A percentile compares a stretch with the other conserved stretches of the same genome.
Conservation (phyloP, 2,113 vertebrate genomes). For the Camelus dromedarius region DNA sequence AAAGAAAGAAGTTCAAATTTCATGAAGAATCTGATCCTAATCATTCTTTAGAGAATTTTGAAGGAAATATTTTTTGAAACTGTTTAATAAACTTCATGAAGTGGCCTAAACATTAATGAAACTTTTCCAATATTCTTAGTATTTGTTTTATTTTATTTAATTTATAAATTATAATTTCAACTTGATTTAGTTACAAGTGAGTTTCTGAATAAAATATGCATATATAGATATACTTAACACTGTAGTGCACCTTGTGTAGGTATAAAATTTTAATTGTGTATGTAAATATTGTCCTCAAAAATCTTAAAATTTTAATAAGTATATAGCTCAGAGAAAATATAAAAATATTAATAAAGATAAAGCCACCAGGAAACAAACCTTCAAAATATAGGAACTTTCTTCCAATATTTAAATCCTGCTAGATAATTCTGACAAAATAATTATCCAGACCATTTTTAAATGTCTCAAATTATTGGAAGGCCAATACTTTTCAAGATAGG, state of each 20-base stretch:
- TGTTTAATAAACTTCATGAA: background rate
- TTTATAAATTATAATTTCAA: background rate
- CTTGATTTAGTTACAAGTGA: background rate
- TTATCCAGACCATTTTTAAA: background rate
- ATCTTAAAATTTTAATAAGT: background rate
- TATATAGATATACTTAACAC: background rate
- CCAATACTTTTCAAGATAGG: background rate
- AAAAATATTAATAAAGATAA: background rate
- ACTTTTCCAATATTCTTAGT: background rate
- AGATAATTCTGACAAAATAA: slow-evolving; percentile 29
- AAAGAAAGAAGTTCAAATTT: background rate
- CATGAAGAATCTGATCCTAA: background rate
- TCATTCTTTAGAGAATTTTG: background rate
- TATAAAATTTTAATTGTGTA: background rate
- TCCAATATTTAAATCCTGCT: slow-evolving; percentile 11
- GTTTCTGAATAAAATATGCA: background rate
- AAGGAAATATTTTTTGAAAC: slow-evolving; percentile 30
- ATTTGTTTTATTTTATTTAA: background rate
- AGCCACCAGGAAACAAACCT: background rate
- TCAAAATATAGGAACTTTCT: background rate
- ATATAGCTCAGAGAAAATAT: background rate
- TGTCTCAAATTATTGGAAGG: background rate
- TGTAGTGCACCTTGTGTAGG: background rate
- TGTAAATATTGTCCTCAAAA: background rate
- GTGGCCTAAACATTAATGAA: background rate